Conservation (phyloP, 2,797 vertebrate species). For the Melanotaenia trifasciata region DNA sequence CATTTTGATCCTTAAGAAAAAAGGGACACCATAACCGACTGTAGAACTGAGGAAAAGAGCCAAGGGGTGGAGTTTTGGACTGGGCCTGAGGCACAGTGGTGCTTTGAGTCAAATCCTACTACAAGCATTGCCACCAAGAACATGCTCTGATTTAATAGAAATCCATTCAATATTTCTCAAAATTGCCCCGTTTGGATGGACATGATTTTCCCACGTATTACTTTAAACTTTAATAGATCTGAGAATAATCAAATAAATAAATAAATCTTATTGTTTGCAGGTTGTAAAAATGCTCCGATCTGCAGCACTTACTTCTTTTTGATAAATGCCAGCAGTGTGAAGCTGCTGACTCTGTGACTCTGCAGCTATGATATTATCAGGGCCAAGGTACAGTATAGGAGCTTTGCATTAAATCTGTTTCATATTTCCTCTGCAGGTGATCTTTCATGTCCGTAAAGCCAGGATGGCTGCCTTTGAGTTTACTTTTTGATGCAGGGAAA, state of each 20-base stretch:
- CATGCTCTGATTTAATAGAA: not conserved
- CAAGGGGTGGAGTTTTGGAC: too few relatives aligned
- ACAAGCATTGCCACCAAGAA: not conserved
- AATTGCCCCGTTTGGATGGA: not conserved
- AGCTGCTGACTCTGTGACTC: not conserved
- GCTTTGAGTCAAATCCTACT: constrained; percentile 3
- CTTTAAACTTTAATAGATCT: too few relatives aligned
- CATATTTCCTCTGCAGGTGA: constrained; percentile 1
- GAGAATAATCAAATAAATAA: too few relatives aligned
- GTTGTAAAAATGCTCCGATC: not conserved
- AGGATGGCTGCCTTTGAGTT: not conserved
- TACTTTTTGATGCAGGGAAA: not conserved
- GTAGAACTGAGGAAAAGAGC: too few relatives aligned
- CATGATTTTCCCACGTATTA: too few relatives aligned
- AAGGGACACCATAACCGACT: too few relatives aligned
- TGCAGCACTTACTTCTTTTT: not conserved
- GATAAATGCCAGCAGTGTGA: not conserved
- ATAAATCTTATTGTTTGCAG: not conserved
- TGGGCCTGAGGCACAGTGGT: constrained; percentile 1
- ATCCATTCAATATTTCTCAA: not conserved
- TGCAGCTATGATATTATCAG: not conserved
- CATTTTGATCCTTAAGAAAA: too few relatives aligned
- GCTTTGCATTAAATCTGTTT: not conserved
- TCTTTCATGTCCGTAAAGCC: not conserved
- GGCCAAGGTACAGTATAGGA: not conserved